phyloP scores from a whole-genome alignment of 2,888 invertebrate genomes.

The Aquatica leii region DNA sequence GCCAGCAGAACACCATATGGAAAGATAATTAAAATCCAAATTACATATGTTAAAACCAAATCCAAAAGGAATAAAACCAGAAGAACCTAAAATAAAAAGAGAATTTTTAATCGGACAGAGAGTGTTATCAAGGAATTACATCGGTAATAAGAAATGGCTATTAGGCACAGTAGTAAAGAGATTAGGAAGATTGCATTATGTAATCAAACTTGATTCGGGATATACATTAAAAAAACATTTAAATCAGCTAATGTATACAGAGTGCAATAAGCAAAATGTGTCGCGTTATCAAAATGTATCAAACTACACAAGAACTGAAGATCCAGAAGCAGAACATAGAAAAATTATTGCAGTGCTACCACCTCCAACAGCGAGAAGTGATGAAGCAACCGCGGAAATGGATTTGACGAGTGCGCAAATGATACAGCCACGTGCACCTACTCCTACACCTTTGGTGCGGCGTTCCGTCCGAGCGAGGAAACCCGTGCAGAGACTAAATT shows the following conservation, averaged over 20 bases:
- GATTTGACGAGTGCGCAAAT: not conserved
- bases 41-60: no score
- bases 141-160: not conserved
- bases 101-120: no score
- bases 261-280: not conserved
- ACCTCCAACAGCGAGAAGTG: not conserved
- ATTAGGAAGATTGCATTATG: no score
- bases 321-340: not conserved
- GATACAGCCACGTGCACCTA: not conserved
- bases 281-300: no score
- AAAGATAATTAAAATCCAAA: constrained; percentile 37
- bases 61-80: no score
- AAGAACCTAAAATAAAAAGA: no score
- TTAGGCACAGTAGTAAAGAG: not conserved
- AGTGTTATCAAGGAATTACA: no score
- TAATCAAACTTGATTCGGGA: no score
- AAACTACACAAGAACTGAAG: not conserved
- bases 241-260: not conserved
- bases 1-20: constrained; percentile 34
- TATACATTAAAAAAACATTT: not conserved
- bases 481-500: not conserved
- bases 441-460: not conserved
- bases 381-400: not conserved
- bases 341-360: not conserved
- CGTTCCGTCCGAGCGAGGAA: not conserved